Conservation (phyloP, 2,113 vertebrate genomes). For the Mastomys coucha region DNA sequence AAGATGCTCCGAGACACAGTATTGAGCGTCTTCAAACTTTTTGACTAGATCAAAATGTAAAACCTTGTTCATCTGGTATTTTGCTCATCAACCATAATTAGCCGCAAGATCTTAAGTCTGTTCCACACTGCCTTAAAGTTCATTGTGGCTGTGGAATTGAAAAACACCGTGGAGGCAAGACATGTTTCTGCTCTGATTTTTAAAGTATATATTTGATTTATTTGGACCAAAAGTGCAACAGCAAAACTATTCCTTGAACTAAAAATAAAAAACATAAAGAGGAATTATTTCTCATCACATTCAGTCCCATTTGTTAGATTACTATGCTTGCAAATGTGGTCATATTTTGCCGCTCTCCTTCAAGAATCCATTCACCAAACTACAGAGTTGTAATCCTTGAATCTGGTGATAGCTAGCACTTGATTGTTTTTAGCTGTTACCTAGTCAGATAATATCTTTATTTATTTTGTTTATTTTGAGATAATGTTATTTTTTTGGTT, state of each 20-base stretch:
- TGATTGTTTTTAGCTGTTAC: background rate
- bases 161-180: background rate
- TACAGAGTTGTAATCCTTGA: background rate
- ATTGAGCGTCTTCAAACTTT: constrained; percentile 5
- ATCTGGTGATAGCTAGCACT: background rate
- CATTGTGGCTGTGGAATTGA: background rate
- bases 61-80: background rate
- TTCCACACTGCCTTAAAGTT: background rate
- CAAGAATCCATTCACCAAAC: background rate
- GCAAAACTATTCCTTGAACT: constrained; percentile 48
- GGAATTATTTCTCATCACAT: background rate
- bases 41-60: background rate
- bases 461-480: background rate
- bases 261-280: constrained; percentile 2
- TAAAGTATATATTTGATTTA: background rate
- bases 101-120: background rate
- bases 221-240: constrained; percentile 15
- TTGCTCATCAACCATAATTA: constrained; percentile 22
- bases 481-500: background rate
- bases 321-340: background rate
- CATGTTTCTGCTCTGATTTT: background rate
- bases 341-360: background rate
- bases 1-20: background rate
- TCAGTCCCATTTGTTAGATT: constrained; percentile 1
- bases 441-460: background rate